Evolutionary conservation across 2,888 invertebrate species (phyloP), one percentile per base, ranked within the genome.

Genomic region (Morpho helenor): DNA sequence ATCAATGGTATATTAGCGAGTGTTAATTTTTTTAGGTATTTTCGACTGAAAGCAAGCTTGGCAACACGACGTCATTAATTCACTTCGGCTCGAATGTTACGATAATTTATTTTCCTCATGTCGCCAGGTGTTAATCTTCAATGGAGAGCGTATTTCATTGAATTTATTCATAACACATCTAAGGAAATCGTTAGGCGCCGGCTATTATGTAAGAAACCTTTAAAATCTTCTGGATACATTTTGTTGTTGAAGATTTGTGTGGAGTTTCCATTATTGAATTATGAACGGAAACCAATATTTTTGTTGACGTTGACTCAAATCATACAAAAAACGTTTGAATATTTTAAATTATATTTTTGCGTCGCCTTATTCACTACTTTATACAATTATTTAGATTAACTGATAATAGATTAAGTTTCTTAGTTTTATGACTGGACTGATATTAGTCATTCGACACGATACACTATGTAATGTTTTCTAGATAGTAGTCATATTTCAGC

Each of bases 251-350:
- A 43, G 9, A 31, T 40, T 44, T 41, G 40, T 16, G 39, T 54
- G 49, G 44, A 31, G 47, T 8, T 44, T 53, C 50, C 48, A 41
- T 16, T 48, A 53, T 60, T 47, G 22, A 10, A 45, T 45, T 39
- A 46, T 46, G 22, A 51, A 31, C 51, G 51, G 8, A 22, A 50
- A 7, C 49, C 48, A 31, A 48, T 48, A n/a, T 48, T 31, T 31
- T 9, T 62, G 60, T 71, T 71, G 68, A 75, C 72, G 75, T 71
- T 76, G 31, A 71, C 69, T 68, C 67, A 68, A 68, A 68, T 74
- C 75, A 75, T 76, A n/a, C 40, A 49, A 9, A 39, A 6, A 39
- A 40, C 75, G 68, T 64, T 73, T 56, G 67, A 67, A 73, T 71
- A 73, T 73, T 68, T 62, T 64, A 57, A 65, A 62, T 60, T 65